phyloP scores from a whole-genome alignment of 2,797 vertebrate species.

The Pelobates cultripes region DNA sequence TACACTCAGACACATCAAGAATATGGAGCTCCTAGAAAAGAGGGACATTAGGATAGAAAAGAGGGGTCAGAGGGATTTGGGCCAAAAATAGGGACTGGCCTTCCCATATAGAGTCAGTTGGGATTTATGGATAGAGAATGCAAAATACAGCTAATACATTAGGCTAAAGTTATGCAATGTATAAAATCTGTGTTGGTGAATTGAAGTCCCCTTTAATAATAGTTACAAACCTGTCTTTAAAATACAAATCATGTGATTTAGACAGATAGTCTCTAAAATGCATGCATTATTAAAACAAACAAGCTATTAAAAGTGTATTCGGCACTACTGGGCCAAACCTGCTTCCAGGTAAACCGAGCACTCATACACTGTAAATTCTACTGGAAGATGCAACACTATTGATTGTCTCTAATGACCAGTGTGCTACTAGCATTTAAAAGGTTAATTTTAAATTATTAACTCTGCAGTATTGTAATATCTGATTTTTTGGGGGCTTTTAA shows the following conservation, averaged over 20 bases:
- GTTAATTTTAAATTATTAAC: constrained; percentile 82
- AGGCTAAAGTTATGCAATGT: too few species aligned
- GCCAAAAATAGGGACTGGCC: too few species aligned
- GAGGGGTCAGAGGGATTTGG: too few species aligned
- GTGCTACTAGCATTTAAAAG: constrained; percentile 71
- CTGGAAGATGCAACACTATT: constrained; percentile 34
- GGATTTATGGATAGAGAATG: too few species aligned
- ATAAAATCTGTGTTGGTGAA: too few species aligned
- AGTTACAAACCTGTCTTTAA: too few species aligned
- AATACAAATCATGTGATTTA: background rate
- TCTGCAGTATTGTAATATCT: constrained; percentile 74
- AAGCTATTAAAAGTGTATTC: constrained; percentile 12
- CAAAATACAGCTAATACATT: too few species aligned
- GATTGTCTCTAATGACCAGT: constrained; percentile 72
- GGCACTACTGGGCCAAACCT: constrained; percentile 14
- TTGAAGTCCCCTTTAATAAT: too few species aligned
- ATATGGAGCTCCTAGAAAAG: too few species aligned
- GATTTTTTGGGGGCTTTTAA: constrained; percentile 75
- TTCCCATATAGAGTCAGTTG: too few species aligned
- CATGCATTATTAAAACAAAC: constrained; percentile 28
- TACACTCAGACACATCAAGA: too few species aligned
- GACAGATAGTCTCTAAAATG: background rate
- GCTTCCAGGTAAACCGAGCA: constrained; percentile 39
- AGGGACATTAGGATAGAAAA: too few species aligned
- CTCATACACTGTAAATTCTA: constrained; percentile 20